Evolutionary conservation across 2,888 invertebrate genomes (phyloP), one percentile per base, ranked within the genome.

Genomic region (Gastrophysa polygoni): DNA sequence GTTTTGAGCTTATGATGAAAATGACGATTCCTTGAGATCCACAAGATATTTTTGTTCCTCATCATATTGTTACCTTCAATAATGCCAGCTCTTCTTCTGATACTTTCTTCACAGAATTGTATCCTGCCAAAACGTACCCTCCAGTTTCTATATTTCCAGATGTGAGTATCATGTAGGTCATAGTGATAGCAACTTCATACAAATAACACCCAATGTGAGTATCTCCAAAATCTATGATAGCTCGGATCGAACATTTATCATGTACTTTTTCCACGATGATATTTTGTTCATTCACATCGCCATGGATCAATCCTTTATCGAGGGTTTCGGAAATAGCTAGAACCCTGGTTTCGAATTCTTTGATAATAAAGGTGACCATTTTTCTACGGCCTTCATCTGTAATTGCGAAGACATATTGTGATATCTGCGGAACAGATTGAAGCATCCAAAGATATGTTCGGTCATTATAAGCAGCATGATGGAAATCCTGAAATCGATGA

Each of bases 231-330:
- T 97, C 96, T 11, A 97, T 86, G 52, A 96, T 82, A 0, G 90
- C 92, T 1, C 83, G 80, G 7, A 95, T 83, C 52, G 83, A 82
- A 81, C 87, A 87, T 43, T 83, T 72, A 38, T 83, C 73, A 8
- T 61, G 67, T 18, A 72, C 29, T 20, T 72, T 69, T 14, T 71
- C 69, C 0, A 77, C 70, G 4, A 96, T 77, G 3, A 96, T 86
- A 80, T 97, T 97, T 79, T 92, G 92, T 75, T 96, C 95, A 78
- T 96, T 96, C 61, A 93, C 85, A 77, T 97, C 97, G 0, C 95
- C 96, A 77, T 97, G 96, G 64, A 96, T 91, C 4, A 91, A 73
- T 72, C 89, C 92, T 73, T 84, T 85, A 72, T 89, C 87, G 66
- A 95, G 82, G 32, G 84, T 82, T 0, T 85, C 81, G 1, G 85